Evolutionary conservation across 2,113 vertebrate genomes (phyloP).

Genomic region (Muntiacus reevesi): DNA sequence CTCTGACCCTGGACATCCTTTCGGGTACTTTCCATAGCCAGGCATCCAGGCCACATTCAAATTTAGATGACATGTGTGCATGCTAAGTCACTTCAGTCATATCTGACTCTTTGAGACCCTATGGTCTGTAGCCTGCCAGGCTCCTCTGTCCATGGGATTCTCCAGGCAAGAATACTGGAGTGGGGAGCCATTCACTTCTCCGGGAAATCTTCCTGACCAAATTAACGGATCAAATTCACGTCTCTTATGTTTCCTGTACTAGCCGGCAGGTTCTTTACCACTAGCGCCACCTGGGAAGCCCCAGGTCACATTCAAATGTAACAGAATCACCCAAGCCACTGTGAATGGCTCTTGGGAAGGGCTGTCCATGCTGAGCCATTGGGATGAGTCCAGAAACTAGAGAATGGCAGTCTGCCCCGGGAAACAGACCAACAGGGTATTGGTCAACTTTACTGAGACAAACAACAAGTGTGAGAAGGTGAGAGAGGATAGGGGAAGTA

Average conservation of each 20-base stretch:
- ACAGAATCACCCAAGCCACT: background rate
- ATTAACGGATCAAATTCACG: background rate
- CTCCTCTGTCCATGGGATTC: background rate
- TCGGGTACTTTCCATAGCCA: background rate
- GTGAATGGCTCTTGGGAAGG: background rate
- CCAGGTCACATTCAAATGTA: background rate
- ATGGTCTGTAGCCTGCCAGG: background rate
- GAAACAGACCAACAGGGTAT: background rate
- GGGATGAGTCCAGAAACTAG: background rate
- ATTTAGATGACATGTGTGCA: background rate
- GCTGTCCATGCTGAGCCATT: background rate
- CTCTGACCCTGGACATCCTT: background rate
- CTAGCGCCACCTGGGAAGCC: background rate
- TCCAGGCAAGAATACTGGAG: background rate
- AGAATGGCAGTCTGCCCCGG: background rate
- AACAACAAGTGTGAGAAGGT: background rate
- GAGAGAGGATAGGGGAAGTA: background rate
- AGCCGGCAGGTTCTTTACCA: background rate
- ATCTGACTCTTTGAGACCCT: background rate
- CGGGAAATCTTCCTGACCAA: background rate
- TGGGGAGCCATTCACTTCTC: background rate
- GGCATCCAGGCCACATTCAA: background rate
- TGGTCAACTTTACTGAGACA: background rate
- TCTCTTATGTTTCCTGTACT: background rate
- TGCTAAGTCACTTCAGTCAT: background rate